Evolutionary conservation across 2,888 invertebrate species (phyloP), one percentile per base, ranked within the genome.

Genomic region (Drosophila nigricruria): DNA sequence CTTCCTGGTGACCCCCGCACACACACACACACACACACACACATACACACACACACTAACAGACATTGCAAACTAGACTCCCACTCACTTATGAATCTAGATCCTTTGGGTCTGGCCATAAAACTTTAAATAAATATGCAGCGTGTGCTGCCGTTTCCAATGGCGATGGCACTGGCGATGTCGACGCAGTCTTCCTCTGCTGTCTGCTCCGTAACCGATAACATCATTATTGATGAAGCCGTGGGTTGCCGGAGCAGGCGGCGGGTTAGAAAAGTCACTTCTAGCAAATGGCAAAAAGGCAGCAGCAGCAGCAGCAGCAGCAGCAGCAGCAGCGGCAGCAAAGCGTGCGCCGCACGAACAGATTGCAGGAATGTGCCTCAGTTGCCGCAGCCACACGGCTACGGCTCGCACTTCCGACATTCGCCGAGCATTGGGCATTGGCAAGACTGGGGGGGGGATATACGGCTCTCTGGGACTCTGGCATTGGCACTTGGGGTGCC

Each of bases 111-210:
- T 62, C 81, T 60, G 70, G 70, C 68, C 79, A 79, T 84, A 87
- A 84, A 84, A 84, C 87, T 84, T 84, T 87, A 84, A 84, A 84
- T 87, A 84, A 84, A 84, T 87, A 84, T 84, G 87, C 84, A 80
- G 82, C 82, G 77, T 83, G 82, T 73, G 82, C 84, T 80, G 70
- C 70, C 68, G 43, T 76, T 63, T 54, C 67, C 52, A 60, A 36
- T 73, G 53, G 47, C 60, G 58, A 54, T 52, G 70, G 30, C 47
- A 58, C 27, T 72, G 50, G 45, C 58, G 57, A 57, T 50, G 72
- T 34, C 50, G 49, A 56, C 47, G 62, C 62, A 49, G 66, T 63
- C 71, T 66, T 74, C 56, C 59, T 52, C 68, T 70, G 64, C 63
- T 83, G 79, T 77, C 79, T 84, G 75, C 75, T 77, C 73, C 73